Percentiles rank a stretch among this genome's conserved stretches.
These are phyloP conservation scores for Ennomos fuscantarius DNA, from an alignment of 2,888 invertebrate species.

Conservation along the genomic window DNA sequence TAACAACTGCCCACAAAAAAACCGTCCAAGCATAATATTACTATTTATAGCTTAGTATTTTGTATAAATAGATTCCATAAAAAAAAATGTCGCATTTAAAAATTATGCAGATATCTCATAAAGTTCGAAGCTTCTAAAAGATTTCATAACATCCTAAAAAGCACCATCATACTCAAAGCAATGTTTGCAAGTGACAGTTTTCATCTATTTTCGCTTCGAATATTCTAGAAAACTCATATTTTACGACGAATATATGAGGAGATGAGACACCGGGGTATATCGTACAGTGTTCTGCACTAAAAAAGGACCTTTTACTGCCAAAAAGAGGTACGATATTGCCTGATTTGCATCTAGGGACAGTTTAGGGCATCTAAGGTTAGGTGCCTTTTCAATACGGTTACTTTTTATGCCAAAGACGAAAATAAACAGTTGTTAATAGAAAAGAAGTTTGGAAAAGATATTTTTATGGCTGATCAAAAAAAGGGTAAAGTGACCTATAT, in stretches of 20 bases:
- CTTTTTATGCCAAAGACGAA: constrained; percentile 7
- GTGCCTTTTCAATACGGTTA: constrained; percentile 2
- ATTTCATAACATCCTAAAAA: constrained; percentile 12
- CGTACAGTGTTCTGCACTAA: constrained; percentile 56
- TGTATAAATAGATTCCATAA: too few species aligned
- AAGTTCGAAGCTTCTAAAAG: neutral
- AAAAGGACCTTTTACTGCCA: constrained; percentile 31
- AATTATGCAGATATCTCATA: neutral
- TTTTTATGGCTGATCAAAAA: constrained; percentile 1
- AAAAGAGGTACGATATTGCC: constrained; percentile 33
- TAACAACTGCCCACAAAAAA: too few species aligned
- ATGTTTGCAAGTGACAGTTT: constrained; percentile 26
- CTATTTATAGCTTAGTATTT: too few species aligned
- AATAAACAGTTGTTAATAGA: constrained; percentile 2
- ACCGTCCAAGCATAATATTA: too few species aligned
- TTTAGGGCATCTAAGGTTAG: constrained; percentile 15
- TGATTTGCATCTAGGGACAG: constrained; percentile 32
- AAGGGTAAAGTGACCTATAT: too few species aligned
- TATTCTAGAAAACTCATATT: constrained; percentile 52
- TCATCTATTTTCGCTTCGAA: constrained; percentile 43
- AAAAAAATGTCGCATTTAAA: too few species aligned
- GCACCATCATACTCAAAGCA: constrained; percentile 6
- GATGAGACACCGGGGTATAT: constrained; percentile 49
- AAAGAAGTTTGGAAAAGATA: constrained; percentile 2
- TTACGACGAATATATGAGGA: constrained; percentile 48